These are phyloP conservation scores for Sternotherus odoratus DNA, from an alignment of 2,797 vertebrate species.

Conservation along the genomic window DNA sequence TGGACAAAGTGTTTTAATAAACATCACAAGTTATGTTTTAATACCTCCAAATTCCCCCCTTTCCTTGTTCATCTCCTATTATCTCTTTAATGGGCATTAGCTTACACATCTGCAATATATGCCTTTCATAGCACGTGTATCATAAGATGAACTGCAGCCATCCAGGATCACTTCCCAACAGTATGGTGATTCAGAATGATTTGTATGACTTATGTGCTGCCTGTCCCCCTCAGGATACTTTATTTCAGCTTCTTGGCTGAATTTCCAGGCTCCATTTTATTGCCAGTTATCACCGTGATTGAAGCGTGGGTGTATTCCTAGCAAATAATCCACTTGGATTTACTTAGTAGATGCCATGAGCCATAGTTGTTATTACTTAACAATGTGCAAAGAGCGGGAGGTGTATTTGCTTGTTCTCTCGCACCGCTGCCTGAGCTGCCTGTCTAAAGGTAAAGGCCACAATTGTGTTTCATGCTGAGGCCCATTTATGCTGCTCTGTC, in stretches of 20 bases:
- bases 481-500: neutral
- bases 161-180: fast-evolving
- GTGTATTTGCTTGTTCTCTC: neutral
- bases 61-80: neutral
- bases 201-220: neutral
- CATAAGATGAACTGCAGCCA: conserved; percentile 7
- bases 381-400: conserved; percentile 5
- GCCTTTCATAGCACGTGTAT: neutral
- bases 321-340: conserved; percentile 45
- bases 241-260: conserved; percentile 31
- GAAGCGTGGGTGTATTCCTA: conserved; percentile 58
- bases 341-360: conserved; percentile 46
- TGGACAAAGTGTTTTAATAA: neutral
- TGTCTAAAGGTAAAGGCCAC: neutral
- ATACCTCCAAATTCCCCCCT: neutral
- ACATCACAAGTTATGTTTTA: neutral
- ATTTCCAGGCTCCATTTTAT: conserved; percentile 48
- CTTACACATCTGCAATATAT: neutral
- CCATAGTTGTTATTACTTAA: conserved; percentile 39
- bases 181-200: neutral
- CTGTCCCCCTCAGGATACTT: conserved; percentile 25
- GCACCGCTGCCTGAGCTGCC: no score
- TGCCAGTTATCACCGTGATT: conserved; percentile 49
- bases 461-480: neutral
- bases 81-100: neutral